Evolutionary conservation across 2,888 invertebrate species (phyloP), one percentile per base, ranked within the genome.

Genomic region (Brachyptera risi): DNA sequence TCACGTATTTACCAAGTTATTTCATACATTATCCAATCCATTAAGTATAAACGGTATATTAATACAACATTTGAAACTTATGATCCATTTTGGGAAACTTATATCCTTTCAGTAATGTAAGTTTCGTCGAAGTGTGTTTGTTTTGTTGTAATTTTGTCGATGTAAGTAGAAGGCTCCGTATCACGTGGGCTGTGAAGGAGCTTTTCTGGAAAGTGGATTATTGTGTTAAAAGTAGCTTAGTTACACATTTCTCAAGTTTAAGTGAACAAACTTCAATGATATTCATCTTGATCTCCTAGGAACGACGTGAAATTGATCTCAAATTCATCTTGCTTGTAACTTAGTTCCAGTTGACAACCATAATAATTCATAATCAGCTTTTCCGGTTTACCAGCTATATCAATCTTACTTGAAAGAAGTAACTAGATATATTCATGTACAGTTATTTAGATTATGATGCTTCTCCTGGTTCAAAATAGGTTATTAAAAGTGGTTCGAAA

Each of bases 221-320:
- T 54, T 54, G 54, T 54, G 54, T 54, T 54, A 54, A 54, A 54
- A 54, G 35, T 54, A 54, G 54, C 54, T 54, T 54, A 54, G 54
- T 54, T 54, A 54, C 54, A 35, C 54, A 54, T 54, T 35, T 54
- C 54, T 54, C 54, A 54, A n/a, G n/a, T n/a, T n/a, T n/a, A n/a
- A n/a, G 17, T 21, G 42, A 42, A 21, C 42, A 42, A 51, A 17
- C 24, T 51, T 17, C 31, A 27, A 27, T 27, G 50, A 31, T 51
- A 51, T 51, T 51, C 27, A 51, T 51, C 24, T 27, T 27, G 50
- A 17, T 51, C 27, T 51, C 50, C 27, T 27, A n/a, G 15, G 50
- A 51, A 19, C 21, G 42, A 17, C 17, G 19, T 21, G 42, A 42
- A 42, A 42, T 42, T 42, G 42, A 42, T 42, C 42, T 42, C 17